Evolutionary conservation across 2,113 vertebrate genomes (phyloP).

Genomic region (Centropus bengalensis): DNA sequence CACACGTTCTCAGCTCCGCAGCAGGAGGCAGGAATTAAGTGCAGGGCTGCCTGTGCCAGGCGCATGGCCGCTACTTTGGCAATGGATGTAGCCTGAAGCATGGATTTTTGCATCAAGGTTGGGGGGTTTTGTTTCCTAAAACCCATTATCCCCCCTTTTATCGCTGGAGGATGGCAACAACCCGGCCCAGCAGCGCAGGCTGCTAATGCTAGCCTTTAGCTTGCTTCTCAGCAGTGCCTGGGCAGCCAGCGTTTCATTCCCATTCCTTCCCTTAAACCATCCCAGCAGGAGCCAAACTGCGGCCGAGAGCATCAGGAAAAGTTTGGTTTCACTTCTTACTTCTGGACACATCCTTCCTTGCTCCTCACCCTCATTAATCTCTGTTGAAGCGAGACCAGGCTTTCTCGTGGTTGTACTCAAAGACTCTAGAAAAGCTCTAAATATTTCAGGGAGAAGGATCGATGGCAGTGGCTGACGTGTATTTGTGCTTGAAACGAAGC

Average conservation of each 20-base stretch:
- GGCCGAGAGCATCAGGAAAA: neutral
- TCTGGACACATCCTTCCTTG: neutral
- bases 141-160: neutral
- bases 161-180: neutral
- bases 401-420: neutral
- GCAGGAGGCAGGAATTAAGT: neutral
- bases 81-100: rapidly evolving
- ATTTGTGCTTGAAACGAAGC: neutral
- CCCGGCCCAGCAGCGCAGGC: neutral
- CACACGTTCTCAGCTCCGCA: rapidly evolving
- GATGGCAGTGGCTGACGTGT: neutral
- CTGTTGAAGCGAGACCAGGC: rapidly evolving
- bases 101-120: neutral
- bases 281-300: neutral
- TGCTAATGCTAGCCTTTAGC: neutral
- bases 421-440: neutral
- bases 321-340: neutral
- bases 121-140: neutral
- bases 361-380: neutral
- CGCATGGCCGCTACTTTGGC: rapidly evolving
- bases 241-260: neutral
- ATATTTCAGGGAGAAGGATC: neutral
- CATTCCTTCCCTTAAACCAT: neutral
- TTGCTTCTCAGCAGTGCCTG: neutral
- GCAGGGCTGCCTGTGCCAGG: rapidly evolving